Evolutionary conservation across 2,113 vertebrate genomes (phyloP).

Genomic region (Sinosuthora webbiana): DNA sequence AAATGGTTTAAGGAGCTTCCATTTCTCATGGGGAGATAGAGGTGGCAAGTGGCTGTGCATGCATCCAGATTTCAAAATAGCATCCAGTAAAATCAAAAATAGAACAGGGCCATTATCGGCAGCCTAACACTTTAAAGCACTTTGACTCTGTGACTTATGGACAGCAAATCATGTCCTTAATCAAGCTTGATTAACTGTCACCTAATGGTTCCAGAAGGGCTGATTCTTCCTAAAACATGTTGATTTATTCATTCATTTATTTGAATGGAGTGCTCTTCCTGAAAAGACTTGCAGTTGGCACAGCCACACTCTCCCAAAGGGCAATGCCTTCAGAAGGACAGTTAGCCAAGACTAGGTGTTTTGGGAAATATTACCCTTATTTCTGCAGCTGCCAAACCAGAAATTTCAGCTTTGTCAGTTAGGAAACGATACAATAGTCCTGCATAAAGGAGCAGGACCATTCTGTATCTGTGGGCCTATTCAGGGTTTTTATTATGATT

Average conservation of each 20-base stretch:
- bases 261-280: not conserved
- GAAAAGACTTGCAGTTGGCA: not conserved
- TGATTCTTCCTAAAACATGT: not conserved
- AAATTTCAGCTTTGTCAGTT: not conserved
- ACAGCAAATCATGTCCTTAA: conserved; percentile 8
- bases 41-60: not conserved
- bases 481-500: accelerated
- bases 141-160: not conserved
- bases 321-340: not conserved
- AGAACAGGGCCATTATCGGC: not conserved
- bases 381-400: not conserved
- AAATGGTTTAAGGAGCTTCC: not conserved
- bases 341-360: not conserved
- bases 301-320: not conserved
- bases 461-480: not conserved
- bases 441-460: not conserved
- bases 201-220: not conserved
- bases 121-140: not conserved
- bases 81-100: not conserved
- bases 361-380: not conserved
- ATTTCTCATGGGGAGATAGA: not conserved
- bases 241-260: not conserved
- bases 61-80: not conserved
- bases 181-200: not conserved
- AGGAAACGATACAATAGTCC: no score